Evolutionary conservation across 92 coral and sea anemone species (phyloP).

Genomic region (Scolanthus callimorphus): DNA sequence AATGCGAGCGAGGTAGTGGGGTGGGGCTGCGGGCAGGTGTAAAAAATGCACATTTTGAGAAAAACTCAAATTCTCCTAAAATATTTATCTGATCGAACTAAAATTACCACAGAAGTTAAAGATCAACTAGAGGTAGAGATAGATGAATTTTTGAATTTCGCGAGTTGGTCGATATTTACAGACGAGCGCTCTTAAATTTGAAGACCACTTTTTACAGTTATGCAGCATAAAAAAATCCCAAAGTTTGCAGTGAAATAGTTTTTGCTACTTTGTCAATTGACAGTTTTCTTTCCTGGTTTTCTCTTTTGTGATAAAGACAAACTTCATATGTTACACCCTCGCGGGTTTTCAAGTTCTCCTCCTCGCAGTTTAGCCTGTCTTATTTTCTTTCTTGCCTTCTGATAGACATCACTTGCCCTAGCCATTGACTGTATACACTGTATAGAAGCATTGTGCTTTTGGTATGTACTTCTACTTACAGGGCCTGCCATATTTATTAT

Average conservation of each 20-base stretch:
- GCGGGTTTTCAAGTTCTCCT: slow-evolving; percentile 12
- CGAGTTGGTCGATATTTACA: too few relatives aligned
- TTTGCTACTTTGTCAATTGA: not conserved
- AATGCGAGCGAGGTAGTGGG: not conserved
- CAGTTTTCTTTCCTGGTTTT: slow-evolving; percentile 2
- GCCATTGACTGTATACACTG: slow-evolving; percentile 34
- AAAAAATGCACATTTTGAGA: not conserved
- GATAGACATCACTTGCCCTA: slow-evolving; percentile 23
- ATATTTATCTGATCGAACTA: too few relatives aligned
- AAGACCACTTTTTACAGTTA: not conserved
- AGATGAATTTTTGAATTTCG: too few relatives aligned
- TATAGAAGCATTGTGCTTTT: slow-evolving; percentile 19
- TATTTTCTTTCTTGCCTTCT: slow-evolving; percentile 38
- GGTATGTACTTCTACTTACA: slow-evolving; percentile 21
- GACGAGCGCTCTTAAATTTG: not conserved
- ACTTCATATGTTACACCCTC: slow-evolving; percentile 43
- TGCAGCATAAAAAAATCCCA: not conserved
- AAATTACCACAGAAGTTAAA: too few relatives aligned
- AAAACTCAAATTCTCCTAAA: too few relatives aligned
- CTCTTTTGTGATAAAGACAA: not conserved
- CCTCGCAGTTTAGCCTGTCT: slow-evolving; percentile 48
- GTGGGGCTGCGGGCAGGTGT: not conserved
- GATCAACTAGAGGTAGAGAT: too few relatives aligned
- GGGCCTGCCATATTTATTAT: slow-evolving; percentile 24
- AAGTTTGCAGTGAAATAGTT: not conserved